Base-by-base conservation (phyloP, 2,888 invertebrate genomes). In the Chironomus tentans region DNA sequence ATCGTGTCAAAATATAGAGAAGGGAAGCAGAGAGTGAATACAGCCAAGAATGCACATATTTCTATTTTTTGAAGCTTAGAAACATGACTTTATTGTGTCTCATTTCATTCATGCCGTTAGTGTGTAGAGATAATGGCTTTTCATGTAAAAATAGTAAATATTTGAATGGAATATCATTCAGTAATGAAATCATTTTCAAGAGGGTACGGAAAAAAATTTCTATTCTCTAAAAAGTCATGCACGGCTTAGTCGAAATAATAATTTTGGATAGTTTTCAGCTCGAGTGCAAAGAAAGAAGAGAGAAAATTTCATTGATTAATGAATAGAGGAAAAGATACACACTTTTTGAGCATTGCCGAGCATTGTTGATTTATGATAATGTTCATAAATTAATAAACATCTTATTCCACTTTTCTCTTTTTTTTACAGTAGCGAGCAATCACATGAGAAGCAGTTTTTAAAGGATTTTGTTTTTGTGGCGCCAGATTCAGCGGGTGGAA, bases 371-470 rank as follows among this genome's bases (percentile, higher is more conserved):
- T 56, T 15, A 15, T 38, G 38, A 38, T 38, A 38, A 38, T 56
- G 56, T 15, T 15, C 56, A 65, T 65, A 24, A 22, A 65, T 65
- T 65, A 21, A 65, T 65, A 22, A 65, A 21, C 18, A 65, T 24
- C 24, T 65, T 7, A 24, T 65, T n/a, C 50, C 2, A 65, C 13
- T 65, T 65, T 65, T 24, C 65, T 65, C 21, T 22, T 38, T 10
- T 38, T 38, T 38, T 38, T 13, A 65, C 65, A 65, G 65, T 82
- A 93, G 93, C 80, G 90, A 89, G 79, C 91, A 93, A 81, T 95
- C 95, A 28, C 95, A 95, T 82, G 97, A 97, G 83, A 88, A 95
- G 5, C 90, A 95, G 78, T 98, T 98, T 83, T 88, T 98, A 74
- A 90, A 93, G 77, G 97, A 98, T 82, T 94, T 98, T 82, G 95